These are phyloP conservation scores for Tapirus indicus DNA, from an alignment of 2,797 vertebrate genomes.

Conservation along the genomic window DNA sequence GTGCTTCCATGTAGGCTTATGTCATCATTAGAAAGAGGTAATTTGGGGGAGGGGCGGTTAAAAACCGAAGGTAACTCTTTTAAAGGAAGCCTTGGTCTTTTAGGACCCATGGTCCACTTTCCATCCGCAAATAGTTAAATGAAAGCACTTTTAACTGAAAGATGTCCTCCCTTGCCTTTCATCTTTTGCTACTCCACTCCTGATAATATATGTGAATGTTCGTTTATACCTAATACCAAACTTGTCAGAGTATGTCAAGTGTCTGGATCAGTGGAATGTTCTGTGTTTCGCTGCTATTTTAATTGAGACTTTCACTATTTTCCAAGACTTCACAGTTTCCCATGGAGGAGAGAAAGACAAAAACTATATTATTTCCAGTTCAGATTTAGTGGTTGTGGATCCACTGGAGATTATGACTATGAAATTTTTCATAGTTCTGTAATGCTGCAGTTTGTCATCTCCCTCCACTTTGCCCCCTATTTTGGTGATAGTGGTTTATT, in stretches of 20 bases:
- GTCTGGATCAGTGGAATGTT: not conserved
- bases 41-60: not conserved
- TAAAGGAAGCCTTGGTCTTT: not conserved
- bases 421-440: not conserved
- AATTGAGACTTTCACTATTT: slow-evolving; percentile 18
- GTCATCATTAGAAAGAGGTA: slow-evolving; percentile 16
- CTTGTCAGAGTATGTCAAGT: not conserved
- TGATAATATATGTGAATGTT: not conserved
- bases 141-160: not conserved
- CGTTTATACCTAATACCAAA: not conserved
- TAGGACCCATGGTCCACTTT: not conserved
- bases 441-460: not conserved
- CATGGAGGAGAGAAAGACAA: not conserved
- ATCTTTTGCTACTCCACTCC: not conserved
- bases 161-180: not conserved
- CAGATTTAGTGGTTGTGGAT: not conserved
- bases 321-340: not conserved
- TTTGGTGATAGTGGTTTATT: not conserved
- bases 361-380: not conserved
- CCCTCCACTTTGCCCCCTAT: not conserved
- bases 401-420: not conserved
- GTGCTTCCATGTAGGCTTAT: not conserved
- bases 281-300: not conserved
- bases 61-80: slow-evolving; percentile 35
- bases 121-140: not conserved